Evolutionary conservation across 2,888 invertebrate genomes (phyloP).

Genomic region (Gari tellinella): DNA sequence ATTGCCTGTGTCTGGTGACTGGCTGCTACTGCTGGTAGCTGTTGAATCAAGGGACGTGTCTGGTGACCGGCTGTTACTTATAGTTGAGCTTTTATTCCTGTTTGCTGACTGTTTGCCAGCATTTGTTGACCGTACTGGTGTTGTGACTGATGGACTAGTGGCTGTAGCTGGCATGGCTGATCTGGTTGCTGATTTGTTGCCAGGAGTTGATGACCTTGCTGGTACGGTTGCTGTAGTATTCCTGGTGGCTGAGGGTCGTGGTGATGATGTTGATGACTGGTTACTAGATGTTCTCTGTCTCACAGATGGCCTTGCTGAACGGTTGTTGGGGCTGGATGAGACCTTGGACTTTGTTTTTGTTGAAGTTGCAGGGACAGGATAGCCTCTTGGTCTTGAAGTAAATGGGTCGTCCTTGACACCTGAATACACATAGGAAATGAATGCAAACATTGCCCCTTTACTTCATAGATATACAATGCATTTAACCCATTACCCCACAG

Average conservation of each 20-base stretch:
- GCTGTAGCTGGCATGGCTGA: too few relatives aligned
- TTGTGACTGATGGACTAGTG: not conserved
- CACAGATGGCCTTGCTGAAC: not conserved
- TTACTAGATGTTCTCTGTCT: not conserved
- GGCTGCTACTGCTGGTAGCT: too few relatives aligned
- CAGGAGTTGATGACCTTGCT: not conserved
- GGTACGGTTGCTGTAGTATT: not conserved
- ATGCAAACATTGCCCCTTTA: too few relatives aligned
- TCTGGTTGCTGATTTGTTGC: too few relatives aligned
- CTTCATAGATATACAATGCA: too few relatives aligned
- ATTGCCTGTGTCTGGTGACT: too few relatives aligned
- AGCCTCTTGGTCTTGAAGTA: not conserved
- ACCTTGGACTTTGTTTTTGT: not conserved
- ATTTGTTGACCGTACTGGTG: not conserved
- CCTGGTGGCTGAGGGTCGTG: too few relatives aligned
- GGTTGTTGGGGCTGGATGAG: conserved; percentile 44
- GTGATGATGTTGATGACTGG: not conserved
- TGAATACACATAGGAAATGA: too few relatives aligned
- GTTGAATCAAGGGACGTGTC: not conserved
- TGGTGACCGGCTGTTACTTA: not conserved
- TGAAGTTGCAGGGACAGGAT: not conserved
- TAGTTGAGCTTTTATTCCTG: too few relatives aligned
- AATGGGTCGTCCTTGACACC: conserved; percentile 23
- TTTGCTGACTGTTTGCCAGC: not conserved
- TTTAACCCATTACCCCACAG: too few relatives aligned